Base-by-base conservation (phyloP, 2,888 invertebrate species). In the Cerceris ruficornis region DNA sequence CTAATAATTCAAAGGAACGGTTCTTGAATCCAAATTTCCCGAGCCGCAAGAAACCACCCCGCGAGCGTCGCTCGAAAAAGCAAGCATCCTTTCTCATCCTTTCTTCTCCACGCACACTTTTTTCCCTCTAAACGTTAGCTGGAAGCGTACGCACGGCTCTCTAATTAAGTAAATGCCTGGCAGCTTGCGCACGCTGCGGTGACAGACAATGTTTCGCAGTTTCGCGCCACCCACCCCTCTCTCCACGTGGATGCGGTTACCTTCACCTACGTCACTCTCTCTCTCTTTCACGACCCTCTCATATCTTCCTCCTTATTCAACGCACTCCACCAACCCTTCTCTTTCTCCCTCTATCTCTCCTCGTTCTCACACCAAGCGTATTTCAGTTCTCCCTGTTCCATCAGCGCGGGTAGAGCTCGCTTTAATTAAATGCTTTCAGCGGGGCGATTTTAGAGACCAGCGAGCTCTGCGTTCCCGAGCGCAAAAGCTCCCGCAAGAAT, bases 161-260 rank as follows among this genome's bases (percentile, higher is more conserved):
- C 87, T 89, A 89, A 89, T 89, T 89, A 87, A 89, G 88, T 89
- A 89, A 89, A 89, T 87, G 86, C 87, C 87, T 88, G 80, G 80
- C 73, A 89, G 87, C 84, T 80, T 72, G 69, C 77, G 58, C 46
- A 46, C 74, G 74, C 69, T 72, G 77, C 78, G 77, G 73, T 67
- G 78, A 83, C 69, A 76, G 74, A 83, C 86, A 88, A 85, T 88
- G 87, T 87, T 65, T 84, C 67, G 72, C 85, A 83, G 86, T 86
- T 87, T 83, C 83, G 82, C 82, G 77, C 81, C 87, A 66, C 50
- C 49, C 28, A 28, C 28, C 69, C 52, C 60, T 28, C 50, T 67
- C 8, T 55, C 65, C 52, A 28, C 28, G 28, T 28, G 28, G 15
- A 65, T 61, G 59, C 13, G 65, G 28, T 39, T 28, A 28, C 72